Evolutionary conservation across 2,888 invertebrate genomes (phyloP), one percentile per base, ranked within the genome.

Genomic region (Disparrhopalites patrizii): DNA sequence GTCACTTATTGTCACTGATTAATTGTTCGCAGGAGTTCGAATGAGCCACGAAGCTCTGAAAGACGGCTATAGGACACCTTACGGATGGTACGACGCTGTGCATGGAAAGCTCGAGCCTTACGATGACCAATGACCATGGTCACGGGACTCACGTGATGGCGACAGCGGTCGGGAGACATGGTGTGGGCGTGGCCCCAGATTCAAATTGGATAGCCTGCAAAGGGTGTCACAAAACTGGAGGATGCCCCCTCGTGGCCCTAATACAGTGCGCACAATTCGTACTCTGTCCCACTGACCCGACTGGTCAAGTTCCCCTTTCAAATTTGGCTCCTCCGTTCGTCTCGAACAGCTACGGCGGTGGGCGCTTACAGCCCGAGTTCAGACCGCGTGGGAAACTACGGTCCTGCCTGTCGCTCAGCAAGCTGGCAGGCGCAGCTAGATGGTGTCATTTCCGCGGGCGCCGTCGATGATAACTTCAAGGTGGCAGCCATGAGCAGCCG

Each of bases 291-390:
- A 68, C 71, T 0, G 38, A 57, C 4, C 28, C 65, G 1, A 58
- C 69, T 23, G 69, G 68, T 15, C 27, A 54, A 3, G 30, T 33
- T 0, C 57, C 40, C 3, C 67, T 69, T 18, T 73, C 71, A 20
- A 52, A 52, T 18, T 62, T 69, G 38, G 70, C 71, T 8, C 71
- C 71, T 0, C 58, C 68, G 10, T 18, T 70, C 10, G 67, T 73
- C 7, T 28, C 28, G 13, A 52, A 52, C 30, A 28, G 52, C 13
- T 52, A 30, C 28, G 68, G 68, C 28, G 60, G 65, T 25, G 63
- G 60, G n/a, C n/a, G n/a, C n/a, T n/a, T n/a, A n/a, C n/a, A n/a
- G n/a, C n/a, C n/a, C n/a, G n/a, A n/a, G n/a, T n/a, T n/a, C n/a
- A n/a, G n/a, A n/a, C n/a, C n/a, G n/a, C n/a, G n/a, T n/a, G n/a